phyloP scores from a whole-genome alignment of 2,797 vertebrate species.

The Podarcis lilfordi region DNA sequence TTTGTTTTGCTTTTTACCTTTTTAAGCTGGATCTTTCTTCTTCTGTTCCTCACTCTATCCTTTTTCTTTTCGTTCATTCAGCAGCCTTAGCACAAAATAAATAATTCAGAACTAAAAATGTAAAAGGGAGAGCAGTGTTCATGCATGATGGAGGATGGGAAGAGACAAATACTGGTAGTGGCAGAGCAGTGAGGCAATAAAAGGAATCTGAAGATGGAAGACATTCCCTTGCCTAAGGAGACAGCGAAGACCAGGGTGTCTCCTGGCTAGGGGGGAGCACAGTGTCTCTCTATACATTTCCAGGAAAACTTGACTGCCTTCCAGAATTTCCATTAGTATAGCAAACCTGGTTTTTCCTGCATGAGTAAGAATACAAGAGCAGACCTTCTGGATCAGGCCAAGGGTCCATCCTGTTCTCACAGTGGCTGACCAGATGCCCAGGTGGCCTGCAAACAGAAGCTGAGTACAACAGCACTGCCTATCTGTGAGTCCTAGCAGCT shows the following conservation, averaged over 20 bases:
- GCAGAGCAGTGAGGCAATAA: neutral
- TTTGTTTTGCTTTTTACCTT: neutral
- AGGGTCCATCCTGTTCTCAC: no score
- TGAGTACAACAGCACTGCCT: no score
- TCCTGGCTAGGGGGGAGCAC: no score
- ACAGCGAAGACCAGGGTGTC: neutral
- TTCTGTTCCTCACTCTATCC: neutral
- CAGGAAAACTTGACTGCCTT: neutral
- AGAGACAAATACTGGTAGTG: neutral
- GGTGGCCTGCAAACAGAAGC: no score
- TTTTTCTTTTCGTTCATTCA: neutral
- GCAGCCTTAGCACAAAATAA: conserved; percentile 16
- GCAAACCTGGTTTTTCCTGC: neutral
- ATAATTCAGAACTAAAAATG: conserved; percentile 34
- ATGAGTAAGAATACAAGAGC: no score
- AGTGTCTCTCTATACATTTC: neutral
- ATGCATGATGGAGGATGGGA: conserved; percentile 19
- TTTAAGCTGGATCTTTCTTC: neutral
- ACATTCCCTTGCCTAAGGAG: neutral
- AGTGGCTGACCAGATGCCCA: no score
- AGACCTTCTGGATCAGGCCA: no score
- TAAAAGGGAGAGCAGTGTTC: conserved; percentile 11
- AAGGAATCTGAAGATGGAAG: neutral
- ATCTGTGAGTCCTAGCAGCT: no score
- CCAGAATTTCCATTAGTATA: neutral